Conservation (phyloP, 2,113 vertebrate genomes). For the Percina caprodes region DNA sequence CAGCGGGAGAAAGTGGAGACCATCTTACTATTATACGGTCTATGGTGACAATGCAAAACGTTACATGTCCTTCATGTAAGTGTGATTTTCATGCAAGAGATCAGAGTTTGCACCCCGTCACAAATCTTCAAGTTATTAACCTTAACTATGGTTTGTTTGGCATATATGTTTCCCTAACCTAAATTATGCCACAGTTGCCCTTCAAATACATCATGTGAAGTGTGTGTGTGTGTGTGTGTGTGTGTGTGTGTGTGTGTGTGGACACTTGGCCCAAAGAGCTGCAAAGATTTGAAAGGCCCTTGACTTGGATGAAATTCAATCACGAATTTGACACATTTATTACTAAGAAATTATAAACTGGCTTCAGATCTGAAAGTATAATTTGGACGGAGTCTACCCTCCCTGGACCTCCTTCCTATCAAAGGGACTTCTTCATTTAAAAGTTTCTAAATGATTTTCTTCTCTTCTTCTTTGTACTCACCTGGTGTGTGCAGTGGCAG, state of each 20-base stretch:
- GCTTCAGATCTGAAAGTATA: slow-evolving; percentile 62
- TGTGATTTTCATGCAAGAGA: background rate
- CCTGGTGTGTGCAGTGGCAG: background rate
- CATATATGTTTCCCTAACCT: no score
- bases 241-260: background rate
- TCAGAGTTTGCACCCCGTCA: background rate
- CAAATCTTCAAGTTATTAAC: background rate
- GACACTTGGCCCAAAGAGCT: slow-evolving; percentile 39
- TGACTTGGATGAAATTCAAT: slow-evolving; percentile 63
- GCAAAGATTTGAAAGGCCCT: slow-evolving; percentile 34
- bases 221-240: slow-evolving; percentile 1
- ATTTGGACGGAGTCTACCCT: slow-evolving; percentile 51
- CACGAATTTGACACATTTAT: slow-evolving; percentile 70
- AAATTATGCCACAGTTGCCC: background rate
- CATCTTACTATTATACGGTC: no score
- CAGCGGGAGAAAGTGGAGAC: no score
- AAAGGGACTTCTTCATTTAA: slow-evolving; percentile 56
- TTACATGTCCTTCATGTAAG: no score
- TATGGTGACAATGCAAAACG: no score
- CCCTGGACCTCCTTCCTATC: slow-evolving; percentile 51
- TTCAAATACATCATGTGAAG: no score
- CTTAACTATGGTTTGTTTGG: background rate
- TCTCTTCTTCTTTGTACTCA: background rate
- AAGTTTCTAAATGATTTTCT: slow-evolving; percentile 54
- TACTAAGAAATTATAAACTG: slow-evolving; percentile 73